Evolutionary conservation across 2,113 vertebrate genomes (phyloP), one percentile per base, ranked within the genome.

Genomic region (Dasyornis broadbenti): DNA sequence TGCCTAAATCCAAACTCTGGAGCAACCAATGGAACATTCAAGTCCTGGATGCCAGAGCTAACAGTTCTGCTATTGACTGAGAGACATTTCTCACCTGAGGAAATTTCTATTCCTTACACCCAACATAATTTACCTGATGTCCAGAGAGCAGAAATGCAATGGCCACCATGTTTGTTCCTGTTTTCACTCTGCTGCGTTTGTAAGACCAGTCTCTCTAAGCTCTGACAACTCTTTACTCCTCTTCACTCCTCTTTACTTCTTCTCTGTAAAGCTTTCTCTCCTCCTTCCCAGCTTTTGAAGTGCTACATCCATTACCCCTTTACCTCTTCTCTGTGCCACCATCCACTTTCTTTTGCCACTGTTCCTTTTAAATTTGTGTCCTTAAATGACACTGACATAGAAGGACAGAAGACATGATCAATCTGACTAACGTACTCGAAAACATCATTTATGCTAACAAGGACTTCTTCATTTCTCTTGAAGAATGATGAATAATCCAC

Each of bases 121-220:
- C 44, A 72, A 3, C 26, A 21, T 47, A 30, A 87, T 57, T 65
- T 72, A 91, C 33, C 33, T 57, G 31, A 85, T 13, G 19, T 24
- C 61, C 39, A 80, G n/a, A 81, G 53, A 70, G 30, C 1, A 3
- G 66, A 82, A 89, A 72, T 24, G n/a, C 49, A 87, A 92, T 82
- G 28, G 61, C 33, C 57, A 59, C n/a, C 1, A 1, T 0, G 0
- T 26, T 45, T 65, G 49, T 31, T 20, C 40, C 49, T n/a, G 30
- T 27, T 64, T 85, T 72, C 40, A 64, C 22, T 49, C 37, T 0
- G 6, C 35, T 52, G 15, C 15, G 16, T 28, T 82, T 4, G 0
- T 22, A 40, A 65, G 11, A 10, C 44, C 71, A 80, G 17, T 14
- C 42, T 45, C 40, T 61, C 50, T 65, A 31, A 64, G 63, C 54